These are phyloP conservation scores for Chaitophorus viminalis DNA, from an alignment of 2,888 invertebrate genomes.

Conservation along the genomic window DNA sequence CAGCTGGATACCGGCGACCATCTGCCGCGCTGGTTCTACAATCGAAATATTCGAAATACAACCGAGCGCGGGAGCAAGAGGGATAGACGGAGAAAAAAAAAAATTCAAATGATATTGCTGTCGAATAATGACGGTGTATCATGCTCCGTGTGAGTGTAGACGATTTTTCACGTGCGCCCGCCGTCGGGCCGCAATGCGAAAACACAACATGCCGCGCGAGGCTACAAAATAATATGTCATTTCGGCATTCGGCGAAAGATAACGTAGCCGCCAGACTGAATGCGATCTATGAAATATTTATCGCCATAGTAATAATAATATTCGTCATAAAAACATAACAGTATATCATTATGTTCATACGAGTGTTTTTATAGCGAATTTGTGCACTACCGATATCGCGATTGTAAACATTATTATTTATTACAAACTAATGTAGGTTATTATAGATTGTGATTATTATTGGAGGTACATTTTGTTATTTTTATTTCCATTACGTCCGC, in stretches of 20 bases:
- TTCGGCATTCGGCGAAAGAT: too few species aligned
- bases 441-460: not conserved
- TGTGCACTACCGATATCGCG: not conserved
- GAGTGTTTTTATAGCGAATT: not conserved
- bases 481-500: not conserved
- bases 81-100: not conserved
- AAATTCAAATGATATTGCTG: not conserved
- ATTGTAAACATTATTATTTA: not conserved
- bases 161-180: not conserved
- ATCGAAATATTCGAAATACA: too few species aligned
- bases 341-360: not conserved
- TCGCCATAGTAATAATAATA: not conserved
- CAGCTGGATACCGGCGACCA: conserved; percentile 60
- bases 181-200: not conserved
- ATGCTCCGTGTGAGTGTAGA: not conserved
- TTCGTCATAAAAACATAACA: too few species aligned
- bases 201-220: not conserved
- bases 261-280: not conserved
- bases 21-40: conserved; percentile 39
- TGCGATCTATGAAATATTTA: not conserved
- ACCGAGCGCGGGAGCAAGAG: not conserved
- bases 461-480: not conserved
- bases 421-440: not conserved
- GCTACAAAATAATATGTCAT: too few species aligned
- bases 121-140: not conserved